These are phyloP conservation scores for Vanacampus margaritifer DNA, from an alignment of 2,113 vertebrate genomes.

Conservation along the genomic window DNA sequence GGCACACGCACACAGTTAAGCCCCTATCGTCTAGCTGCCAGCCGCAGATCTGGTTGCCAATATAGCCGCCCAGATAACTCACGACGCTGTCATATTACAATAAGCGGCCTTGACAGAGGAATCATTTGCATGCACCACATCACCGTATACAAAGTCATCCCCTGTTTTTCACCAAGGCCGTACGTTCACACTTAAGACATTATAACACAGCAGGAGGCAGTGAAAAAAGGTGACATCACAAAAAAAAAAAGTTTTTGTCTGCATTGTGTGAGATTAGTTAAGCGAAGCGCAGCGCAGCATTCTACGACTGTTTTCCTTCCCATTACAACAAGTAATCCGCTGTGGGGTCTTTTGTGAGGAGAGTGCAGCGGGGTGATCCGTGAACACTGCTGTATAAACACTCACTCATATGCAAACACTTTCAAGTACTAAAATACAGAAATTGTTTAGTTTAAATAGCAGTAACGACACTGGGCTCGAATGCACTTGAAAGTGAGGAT, in stretches of 20 bases:
- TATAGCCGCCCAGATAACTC: constrained; percentile 67
- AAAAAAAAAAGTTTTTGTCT: neutral
- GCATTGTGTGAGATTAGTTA: neutral
- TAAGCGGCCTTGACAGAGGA: constrained; percentile 72
- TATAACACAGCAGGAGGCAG: constrained; percentile 29
- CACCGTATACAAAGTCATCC: constrained; percentile 62
- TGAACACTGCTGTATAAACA: neutral
- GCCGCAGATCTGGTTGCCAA: constrained; percentile 68
- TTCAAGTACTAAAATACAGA: neutral
- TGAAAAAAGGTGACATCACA: constrained; percentile 6
- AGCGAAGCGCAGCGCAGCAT: neutral
- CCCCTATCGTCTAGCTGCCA: constrained; percentile 57
- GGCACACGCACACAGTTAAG: constrained; percentile 28
- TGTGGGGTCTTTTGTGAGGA: neutral
- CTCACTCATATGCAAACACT: neutral
- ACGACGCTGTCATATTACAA: constrained; percentile 73
- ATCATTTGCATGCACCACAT: constrained; percentile 75
- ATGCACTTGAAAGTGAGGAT: neutral
- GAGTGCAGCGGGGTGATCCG: neutral
- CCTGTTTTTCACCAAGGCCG: constrained; percentile 55
- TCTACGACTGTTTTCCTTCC: neutral
- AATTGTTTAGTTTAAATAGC: neutral
- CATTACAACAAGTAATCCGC: neutral
- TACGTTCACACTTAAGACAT: constrained; percentile 48
- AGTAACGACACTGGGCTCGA: neutral